Evolutionary conservation across 2,797 vertebrate genomes (phyloP), one percentile per base, ranked within the genome.

Genomic region (Aselliscus stoliczkanus): DNA sequence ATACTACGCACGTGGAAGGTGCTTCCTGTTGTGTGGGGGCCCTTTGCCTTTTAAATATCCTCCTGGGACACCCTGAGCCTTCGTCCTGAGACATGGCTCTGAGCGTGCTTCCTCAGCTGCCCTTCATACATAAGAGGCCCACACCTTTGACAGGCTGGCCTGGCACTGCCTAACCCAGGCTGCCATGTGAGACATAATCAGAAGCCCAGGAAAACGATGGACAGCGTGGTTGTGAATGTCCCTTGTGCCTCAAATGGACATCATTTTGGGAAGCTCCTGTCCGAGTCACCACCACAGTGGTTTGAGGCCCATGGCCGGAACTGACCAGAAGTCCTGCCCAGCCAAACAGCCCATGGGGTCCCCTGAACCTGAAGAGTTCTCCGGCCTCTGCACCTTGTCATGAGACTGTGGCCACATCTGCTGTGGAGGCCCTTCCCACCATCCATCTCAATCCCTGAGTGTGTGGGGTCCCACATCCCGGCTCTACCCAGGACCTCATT

Each of bases 1-100:
- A 31, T 7, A 37, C 13, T 25, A 6, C 0, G 4, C 0, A 10
- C 1, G 2, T 1, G 6, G n/a, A 34, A 23, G 21, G 17, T 7
- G 15, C 27, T 29, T 37, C 77, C 52, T 1, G 29, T 39, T 2
- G 2, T 7, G 4, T 10, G 12, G 27, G 31, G 13, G 11, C 1
- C 47, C 23, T 58, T 9, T 56, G 20, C 18, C 10, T 25, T 15
- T 14, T 31, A 70, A 79, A 31, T 0, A 2, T 27, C n/a, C 31
- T 21, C 52, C 3, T 4, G 44, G n/a, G n/a, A 34, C 34, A 9
- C 60, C 3, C 8, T 2, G 13, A n/a, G 56, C 13, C 31, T 18
- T 8, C 39, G 65, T 9, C 76, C 58, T 39, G 18, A 56, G 17
- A 20, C 6, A 9, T 1, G 37, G 50, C 47, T 77, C 56, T 37